These are phyloP conservation scores for Idaea biselata DNA, from an alignment of 2,888 invertebrate species.

Conservation along the genomic window DNA sequence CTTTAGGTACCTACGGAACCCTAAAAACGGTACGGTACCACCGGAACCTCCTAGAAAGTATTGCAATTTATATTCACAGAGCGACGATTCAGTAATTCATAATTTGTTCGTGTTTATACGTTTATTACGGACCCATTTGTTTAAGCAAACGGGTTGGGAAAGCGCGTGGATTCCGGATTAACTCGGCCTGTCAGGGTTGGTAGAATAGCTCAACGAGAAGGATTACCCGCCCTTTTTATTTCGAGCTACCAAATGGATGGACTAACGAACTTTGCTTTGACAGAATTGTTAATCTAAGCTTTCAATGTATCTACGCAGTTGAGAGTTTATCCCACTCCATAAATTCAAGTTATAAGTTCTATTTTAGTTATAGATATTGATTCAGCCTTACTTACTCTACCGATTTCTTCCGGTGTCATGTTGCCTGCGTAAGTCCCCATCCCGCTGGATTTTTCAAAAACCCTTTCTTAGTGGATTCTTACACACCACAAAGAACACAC, in stretches of 20 bases:
- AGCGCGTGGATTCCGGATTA: slow-evolving; percentile 33
- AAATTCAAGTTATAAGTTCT: not conserved
- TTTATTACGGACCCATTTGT: slow-evolving; percentile 42
- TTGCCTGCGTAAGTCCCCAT: too few relatives aligned
- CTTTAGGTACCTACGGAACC: slow-evolving; percentile 14
- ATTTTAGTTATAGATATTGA: not conserved
- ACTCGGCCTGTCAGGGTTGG: slow-evolving; percentile 28
- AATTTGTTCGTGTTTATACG: slow-evolving; percentile 43
- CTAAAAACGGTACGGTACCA: slow-evolving; percentile 8
- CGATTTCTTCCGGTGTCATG: too few relatives aligned
- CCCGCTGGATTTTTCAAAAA: too few relatives aligned
- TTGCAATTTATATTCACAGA: slow-evolving; percentile 44
- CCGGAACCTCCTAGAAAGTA: slow-evolving; percentile 23
- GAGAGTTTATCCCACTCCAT: not conserved
- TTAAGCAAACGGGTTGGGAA: slow-evolving; percentile 36
- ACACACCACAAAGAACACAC: too few relatives aligned
- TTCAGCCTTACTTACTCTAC: too few relatives aligned
- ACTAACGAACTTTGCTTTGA: slow-evolving; percentile 35
- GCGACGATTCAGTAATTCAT: slow-evolving; percentile 44
- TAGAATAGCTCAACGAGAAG: slow-evolving; percentile 30
- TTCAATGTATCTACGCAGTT: not conserved
- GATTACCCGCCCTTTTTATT: slow-evolving; percentile 35
- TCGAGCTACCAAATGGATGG: slow-evolving; percentile 24
- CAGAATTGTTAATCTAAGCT: slow-evolving; percentile 25
- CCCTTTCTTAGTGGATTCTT: too few relatives aligned